A percentile compares a stretch with the other conserved stretches of the same genome.
Conservation (phyloP, 1,140 invertebrate genomes). For the Pogonomyrmex barbatus region DNA sequence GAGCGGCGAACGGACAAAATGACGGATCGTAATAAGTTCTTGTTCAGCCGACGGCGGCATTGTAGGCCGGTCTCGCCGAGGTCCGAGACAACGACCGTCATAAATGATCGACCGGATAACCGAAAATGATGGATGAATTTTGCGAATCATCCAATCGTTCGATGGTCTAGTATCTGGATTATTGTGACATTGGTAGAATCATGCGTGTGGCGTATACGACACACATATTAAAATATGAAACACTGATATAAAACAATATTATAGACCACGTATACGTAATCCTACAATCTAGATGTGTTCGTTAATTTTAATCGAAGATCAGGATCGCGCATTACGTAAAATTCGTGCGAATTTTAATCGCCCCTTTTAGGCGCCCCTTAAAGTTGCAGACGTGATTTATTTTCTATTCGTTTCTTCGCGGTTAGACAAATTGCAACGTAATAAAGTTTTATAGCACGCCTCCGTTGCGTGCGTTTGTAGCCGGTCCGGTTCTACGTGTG, state of each 20-base stretch:
- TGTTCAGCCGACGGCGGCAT: constrained; percentile 58
- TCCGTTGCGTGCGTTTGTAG: constrained; percentile 44
- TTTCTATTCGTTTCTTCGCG: constrained; percentile 45
- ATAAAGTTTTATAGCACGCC: constrained; percentile 58
- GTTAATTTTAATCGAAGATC: background rate
- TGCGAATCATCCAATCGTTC: constrained; percentile 11
- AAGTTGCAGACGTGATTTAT: constrained; percentile 37
- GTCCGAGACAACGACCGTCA: constrained; percentile 45
- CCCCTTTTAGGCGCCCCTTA: constrained; percentile 5
- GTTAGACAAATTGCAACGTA: constrained; percentile 50
- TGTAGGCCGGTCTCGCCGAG: constrained; percentile 43
- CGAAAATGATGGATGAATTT: constrained; percentile 45
- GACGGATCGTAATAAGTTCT: constrained; percentile 80
- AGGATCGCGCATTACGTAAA: constrained; percentile 13
- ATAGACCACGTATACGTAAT: background rate
- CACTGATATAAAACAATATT: background rate
- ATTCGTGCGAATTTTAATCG: constrained; percentile 24
- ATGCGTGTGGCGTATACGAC: no score
- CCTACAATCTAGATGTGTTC: background rate
- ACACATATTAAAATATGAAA: background rate
- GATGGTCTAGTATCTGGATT: background rate
- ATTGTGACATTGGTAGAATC: background rate
- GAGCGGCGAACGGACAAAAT: constrained; percentile 78
- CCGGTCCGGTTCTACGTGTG: background rate
- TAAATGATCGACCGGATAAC: constrained; percentile 58